A percentile compares a stretch with the other conserved stretches of the same genome.
Evolutionary conservation across 2,113 vertebrate species (phyloP).

Genomic region (Panurus biarmicus): DNA sequence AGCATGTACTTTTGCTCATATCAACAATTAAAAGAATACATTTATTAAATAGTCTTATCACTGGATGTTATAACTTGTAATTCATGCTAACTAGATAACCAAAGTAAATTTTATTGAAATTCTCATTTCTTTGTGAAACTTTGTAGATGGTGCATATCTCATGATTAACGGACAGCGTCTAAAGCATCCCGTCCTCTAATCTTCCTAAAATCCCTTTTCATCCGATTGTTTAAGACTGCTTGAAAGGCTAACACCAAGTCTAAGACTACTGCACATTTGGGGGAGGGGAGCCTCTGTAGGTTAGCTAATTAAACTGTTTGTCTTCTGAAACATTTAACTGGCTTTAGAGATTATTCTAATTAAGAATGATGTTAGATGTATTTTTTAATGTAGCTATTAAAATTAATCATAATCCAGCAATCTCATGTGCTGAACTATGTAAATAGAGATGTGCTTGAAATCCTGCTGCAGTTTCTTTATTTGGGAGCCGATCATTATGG

Average conservation of each 20-base stretch:
- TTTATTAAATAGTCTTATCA: constrained; percentile 78
- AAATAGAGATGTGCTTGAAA: constrained; percentile 71
- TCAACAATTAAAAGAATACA: constrained; percentile 77
- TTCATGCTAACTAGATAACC: constrained; percentile 75
- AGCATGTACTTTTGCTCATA: constrained; percentile 76
- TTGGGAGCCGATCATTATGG: constrained; percentile 43
- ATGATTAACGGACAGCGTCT: constrained; percentile 97
- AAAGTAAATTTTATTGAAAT: constrained; percentile 77
- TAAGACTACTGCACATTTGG: constrained; percentile 82
- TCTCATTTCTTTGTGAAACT: constrained; percentile 75
- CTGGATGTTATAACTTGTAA: constrained; percentile 74
- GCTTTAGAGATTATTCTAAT: constrained; percentile 87
- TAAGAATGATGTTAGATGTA: constrained; percentile 79
- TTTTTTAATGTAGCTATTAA: constrained; percentile 83
- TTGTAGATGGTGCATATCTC: constrained; percentile 83
- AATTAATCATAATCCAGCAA: constrained; percentile 79
- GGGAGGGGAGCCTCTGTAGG: constrained; percentile 81
- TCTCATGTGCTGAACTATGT: constrained; percentile 70
- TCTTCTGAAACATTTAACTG: constrained; percentile 92
- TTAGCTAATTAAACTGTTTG: constrained; percentile 96
- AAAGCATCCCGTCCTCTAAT: constrained; percentile 94
- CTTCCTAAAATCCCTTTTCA: constrained; percentile 99
- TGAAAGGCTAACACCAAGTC: constrained; percentile 94
- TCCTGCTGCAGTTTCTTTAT: constrained; percentile 50
- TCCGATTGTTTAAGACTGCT: constrained; percentile 98